Percentiles rank a stretch among this genome's conserved stretches.
Conservation (phyloP, 2,797 vertebrate species). For the Fistularia commersonii region DNA sequence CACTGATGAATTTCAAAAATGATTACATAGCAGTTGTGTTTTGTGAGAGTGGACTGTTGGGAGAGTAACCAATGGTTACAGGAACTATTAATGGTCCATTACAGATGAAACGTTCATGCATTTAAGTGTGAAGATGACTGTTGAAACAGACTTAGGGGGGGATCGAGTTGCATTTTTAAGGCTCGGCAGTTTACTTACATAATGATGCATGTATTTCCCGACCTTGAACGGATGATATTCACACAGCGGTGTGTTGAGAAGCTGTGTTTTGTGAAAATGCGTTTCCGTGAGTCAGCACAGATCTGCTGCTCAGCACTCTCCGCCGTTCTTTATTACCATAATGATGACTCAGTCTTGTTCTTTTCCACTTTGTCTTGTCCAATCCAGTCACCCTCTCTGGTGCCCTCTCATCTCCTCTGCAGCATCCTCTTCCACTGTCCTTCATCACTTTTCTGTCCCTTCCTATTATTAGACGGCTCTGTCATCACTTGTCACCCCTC, state of each 20-base stretch:
- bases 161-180: too few species aligned
- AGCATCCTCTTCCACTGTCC: slow-evolving; percentile 25
- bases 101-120: too few species aligned
- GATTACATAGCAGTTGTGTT: too few species aligned
- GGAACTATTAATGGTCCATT: too few species aligned
- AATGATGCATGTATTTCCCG: slow-evolving; percentile 36
- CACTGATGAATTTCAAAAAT: too few species aligned
- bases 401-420: slow-evolving; percentile 22
- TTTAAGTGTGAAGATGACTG: not conserved
- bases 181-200: too few species aligned
- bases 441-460: slow-evolving; percentile 47
- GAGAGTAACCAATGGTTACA: too few species aligned
- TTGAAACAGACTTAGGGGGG: too few species aligned
- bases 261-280: slow-evolving; percentile 51
- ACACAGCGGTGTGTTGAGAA: slow-evolving; percentile 47
- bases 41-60: too few species aligned
- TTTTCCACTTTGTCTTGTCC: slow-evolving; percentile 38
- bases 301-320: slow-evolving; percentile 22
- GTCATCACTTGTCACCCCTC: slow-evolving; percentile 35
- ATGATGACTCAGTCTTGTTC: slow-evolving; percentile 67
- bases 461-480: slow-evolving; percentile 54
- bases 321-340: slow-evolving; percentile 52
- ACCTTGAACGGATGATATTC: slow-evolving; percentile 50
- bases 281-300: slow-evolving; percentile 59
- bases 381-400: slow-evolving; percentile 30